A percentile compares a stretch with the other conserved stretches of the same genome.
Conservation (phyloP, 1,140 invertebrate species). For the Magallana gigas region DNA sequence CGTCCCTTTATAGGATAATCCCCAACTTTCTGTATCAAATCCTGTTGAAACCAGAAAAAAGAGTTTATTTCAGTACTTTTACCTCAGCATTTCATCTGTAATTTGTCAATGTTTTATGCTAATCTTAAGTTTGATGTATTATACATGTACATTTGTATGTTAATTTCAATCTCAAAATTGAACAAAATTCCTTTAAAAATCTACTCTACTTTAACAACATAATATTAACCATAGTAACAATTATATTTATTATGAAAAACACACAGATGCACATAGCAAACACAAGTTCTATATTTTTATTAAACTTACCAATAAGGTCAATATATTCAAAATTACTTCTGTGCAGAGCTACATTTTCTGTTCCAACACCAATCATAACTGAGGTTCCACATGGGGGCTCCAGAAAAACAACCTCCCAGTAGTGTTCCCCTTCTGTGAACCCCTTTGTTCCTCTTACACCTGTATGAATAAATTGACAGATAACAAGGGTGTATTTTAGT, state of each 20-base stretch:
- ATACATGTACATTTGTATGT: no score
- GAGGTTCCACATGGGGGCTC: conserved; percentile 71
- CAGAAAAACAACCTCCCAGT: conserved; percentile 72
- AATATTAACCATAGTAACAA: no score
- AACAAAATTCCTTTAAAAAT: no score
- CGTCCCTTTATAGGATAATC: conserved; percentile 71
- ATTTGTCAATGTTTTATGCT: no score
- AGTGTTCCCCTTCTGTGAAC: conserved; percentile 70
- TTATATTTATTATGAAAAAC: no score
- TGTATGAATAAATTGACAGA: conserved; percentile 37
- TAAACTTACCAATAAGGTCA: conserved; percentile 69
- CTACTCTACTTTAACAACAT: no score
- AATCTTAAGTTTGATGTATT: no score
- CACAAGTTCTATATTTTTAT: no score
- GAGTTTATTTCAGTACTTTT: neutral
- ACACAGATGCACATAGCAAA: no score
- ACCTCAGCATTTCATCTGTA: no score
- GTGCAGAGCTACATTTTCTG: conserved; percentile 62
- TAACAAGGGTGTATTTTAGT: no score
- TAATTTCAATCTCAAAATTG: no score
- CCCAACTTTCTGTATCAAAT: conserved; percentile 71
- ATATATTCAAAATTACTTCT: conserved; percentile 66
- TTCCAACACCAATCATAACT: conserved; percentile 74
- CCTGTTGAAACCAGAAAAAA: conserved; percentile 58
- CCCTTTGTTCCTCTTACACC: conserved; percentile 71